Conservation (phyloP, 2,888 invertebrate species). For the Lasioglossum leucozonium region DNA sequence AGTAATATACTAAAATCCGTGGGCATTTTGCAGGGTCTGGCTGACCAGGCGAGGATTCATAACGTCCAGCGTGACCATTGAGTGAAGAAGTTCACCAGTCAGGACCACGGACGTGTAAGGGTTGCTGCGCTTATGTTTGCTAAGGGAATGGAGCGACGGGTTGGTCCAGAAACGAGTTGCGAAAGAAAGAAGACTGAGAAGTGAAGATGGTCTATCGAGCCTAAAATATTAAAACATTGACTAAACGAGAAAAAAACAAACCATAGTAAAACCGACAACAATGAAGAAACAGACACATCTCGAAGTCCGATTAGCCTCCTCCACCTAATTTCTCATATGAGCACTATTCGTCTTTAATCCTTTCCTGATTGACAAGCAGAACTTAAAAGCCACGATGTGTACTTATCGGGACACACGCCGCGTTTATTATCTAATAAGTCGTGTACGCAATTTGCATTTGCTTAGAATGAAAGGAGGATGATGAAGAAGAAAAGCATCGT, state of each 20-base stretch:
- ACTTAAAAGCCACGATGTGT: conserved; percentile 61
- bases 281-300: conserved; percentile 58
- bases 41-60: conserved; percentile 86
- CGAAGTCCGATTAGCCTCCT: conserved; percentile 53
- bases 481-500: conserved; percentile 36
- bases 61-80: conserved; percentile 80
- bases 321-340: conserved; percentile 56
- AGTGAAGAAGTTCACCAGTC: conserved; percentile 71
- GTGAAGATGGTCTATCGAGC: conserved; percentile 70
- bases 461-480: conserved; percentile 36
- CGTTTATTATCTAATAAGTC: conserved; percentile 41
- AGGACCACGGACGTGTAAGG: conserved; percentile 39
- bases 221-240: conserved; percentile 67
- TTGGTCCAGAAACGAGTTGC: conserved; percentile 63
- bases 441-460: conserved; percentile 48
- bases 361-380: conserved; percentile 47
- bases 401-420: conserved; percentile 67
- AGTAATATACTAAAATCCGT: neutral
- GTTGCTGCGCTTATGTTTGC: conserved; percentile 58
- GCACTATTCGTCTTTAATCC: conserved; percentile 68
- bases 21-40: conserved; percentile 88
- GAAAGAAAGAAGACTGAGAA: conserved; percentile 78
- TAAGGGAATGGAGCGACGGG: conserved; percentile 40
- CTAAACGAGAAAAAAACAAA: conserved; percentile 33
- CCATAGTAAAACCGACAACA: conserved; percentile 13